phyloP scores from a whole-genome alignment of 2,888 invertebrate genomes.

The Dryomyza anilis region DNA sequence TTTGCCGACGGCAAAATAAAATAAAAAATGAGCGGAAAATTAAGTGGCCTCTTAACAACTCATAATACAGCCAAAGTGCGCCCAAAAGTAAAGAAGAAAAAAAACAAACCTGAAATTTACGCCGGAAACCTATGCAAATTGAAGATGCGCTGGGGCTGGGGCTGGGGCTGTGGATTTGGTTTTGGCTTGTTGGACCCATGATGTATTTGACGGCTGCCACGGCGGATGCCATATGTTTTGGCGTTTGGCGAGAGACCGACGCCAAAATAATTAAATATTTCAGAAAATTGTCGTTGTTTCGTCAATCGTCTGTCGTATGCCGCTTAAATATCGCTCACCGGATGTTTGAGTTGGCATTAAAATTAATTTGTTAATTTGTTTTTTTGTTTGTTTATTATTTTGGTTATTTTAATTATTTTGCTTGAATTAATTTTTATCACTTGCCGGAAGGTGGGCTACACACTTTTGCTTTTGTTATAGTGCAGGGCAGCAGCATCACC shows the following conservation, averaged over 20 bases:
- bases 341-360: constrained; percentile 11
- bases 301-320: neutral
- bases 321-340: neutral
- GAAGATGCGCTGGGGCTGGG: constrained; percentile 4
- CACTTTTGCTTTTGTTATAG: neutral
- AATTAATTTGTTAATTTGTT: constrained; percentile 25
- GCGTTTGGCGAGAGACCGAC: neutral
- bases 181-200: neutral
- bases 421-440: neutral
- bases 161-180: neutral
- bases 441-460: constrained; percentile 2
- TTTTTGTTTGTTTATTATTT: neutral
- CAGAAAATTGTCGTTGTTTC: neutral
- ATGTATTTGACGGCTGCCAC: constrained; percentile 1
- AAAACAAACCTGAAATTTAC: neutral
- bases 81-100: neutral
- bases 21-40: no score
- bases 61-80: neutral
- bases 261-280: constrained; percentile 6
- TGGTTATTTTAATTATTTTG: neutral
- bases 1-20: no score
- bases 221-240: neutral
- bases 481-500: neutral
- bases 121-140: constrained; percentile 2
- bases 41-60: neutral